A percentile compares a stretch with the other conserved stretches of the same genome.
Evolutionary conservation across 2,797 vertebrate species (phyloP).

Genomic region (Cyclura pinguis): DNA sequence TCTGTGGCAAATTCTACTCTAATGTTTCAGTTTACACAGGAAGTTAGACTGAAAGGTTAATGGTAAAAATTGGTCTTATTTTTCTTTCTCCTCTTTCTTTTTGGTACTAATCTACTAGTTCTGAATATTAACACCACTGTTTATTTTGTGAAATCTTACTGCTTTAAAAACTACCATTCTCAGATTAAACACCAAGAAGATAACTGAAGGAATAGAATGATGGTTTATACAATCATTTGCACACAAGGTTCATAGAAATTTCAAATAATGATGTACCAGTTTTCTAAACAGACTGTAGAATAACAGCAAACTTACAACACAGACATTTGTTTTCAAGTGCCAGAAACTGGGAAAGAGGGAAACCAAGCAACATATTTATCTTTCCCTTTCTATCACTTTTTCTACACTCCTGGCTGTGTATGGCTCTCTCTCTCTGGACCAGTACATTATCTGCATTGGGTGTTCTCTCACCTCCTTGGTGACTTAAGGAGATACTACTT

Average conservation of each 20-base stretch:
- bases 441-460: background rate
- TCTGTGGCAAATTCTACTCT: background rate
- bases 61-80: background rate
- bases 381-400: background rate
- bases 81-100: background rate
- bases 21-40: background rate
- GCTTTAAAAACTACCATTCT: background rate
- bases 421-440: background rate
- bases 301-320: background rate
- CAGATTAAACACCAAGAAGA: background rate
- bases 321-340: background rate
- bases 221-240: background rate
- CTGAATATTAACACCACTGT: background rate
- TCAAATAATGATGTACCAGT: background rate
- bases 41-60: background rate
- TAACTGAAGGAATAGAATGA: background rate
- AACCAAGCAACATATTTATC: background rate
- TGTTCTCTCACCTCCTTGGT: constrained; percentile 90
- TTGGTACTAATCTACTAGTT: background rate
- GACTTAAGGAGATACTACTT: constrained; percentile 82
- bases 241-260: background rate
- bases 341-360: background rate
- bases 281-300: constrained; percentile 10
- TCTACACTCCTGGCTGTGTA: background rate
- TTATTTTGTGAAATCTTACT: background rate